A percentile compares a stretch with the other conserved stretches of the same genome.
phyloP scores from a whole-genome alignment of 2,888 invertebrate genomes.

The Petrolisthes manimaculis region DNA sequence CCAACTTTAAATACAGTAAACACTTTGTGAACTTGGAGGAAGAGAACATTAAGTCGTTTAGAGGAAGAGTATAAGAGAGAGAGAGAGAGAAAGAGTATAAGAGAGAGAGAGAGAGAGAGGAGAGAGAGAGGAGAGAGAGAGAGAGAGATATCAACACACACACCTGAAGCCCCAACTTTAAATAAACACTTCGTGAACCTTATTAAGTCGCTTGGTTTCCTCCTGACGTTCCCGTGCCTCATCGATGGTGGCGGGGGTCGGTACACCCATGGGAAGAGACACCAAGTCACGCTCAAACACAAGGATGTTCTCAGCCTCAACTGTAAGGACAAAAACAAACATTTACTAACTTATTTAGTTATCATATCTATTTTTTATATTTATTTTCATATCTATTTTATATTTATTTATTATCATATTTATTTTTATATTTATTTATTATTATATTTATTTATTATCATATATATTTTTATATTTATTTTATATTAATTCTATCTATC shows the following conservation, averaged over 20 bases:
- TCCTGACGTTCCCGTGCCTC: slow-evolving; percentile 78
- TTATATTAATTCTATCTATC: too few relatives aligned
- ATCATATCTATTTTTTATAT: too few relatives aligned
- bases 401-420: too few relatives aligned
- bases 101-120: slow-evolving; percentile 33
- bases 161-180: slow-evolving; percentile 20
- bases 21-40: too few relatives aligned
- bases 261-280: slow-evolving; percentile 81
- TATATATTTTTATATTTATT: neutral
- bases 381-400: too few relatives aligned
- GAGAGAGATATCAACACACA: neutral
- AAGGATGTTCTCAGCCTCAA: slow-evolving; percentile 85
- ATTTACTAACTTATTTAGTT: too few relatives aligned
- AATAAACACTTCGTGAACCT: slow-evolving; percentile 66
- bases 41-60: too few relatives aligned
- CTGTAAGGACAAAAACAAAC: too few relatives aligned
- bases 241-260: slow-evolving; percentile 81
- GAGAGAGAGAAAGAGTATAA: slow-evolving; percentile 27
- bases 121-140: slow-evolving; percentile 24
- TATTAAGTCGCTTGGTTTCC: slow-evolving; percentile 70
- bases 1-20: too few relatives aligned
- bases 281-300: slow-evolving; percentile 79
- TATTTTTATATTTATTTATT: too few relatives aligned
- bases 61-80: too few relatives aligned
- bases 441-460: too few relatives aligned